Evolutionary conservation across 2,888 invertebrate species (phyloP).

Genomic region (Campoplex nolae): DNA sequence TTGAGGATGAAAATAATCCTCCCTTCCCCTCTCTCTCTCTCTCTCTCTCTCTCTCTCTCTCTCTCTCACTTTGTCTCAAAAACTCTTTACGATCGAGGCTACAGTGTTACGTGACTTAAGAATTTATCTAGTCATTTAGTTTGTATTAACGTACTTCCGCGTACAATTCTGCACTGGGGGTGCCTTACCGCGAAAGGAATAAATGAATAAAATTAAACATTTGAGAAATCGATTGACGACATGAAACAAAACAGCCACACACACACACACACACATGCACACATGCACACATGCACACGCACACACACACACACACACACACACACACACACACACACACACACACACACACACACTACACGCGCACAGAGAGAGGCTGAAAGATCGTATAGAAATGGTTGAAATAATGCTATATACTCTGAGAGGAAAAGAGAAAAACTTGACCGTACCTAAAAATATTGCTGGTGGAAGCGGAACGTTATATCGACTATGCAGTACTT

Average conservation of each 20-base stretch:
- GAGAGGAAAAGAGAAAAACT: conserved; percentile 17
- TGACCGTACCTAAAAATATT: conserved; percentile 52
- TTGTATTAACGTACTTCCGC: conserved; percentile 73
- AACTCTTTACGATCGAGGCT: conserved; percentile 68
- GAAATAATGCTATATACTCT: neutral
- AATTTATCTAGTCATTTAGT: conserved; percentile 73
- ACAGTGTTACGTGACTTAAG: conserved; percentile 72
- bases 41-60: conserved; percentile 1
- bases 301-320: conserved; percentile 28
- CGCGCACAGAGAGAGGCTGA: neutral
- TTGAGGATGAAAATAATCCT: neutral
- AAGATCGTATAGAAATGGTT: conserved; percentile 2
- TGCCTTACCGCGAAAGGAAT: conserved; percentile 76
- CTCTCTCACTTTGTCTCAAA: conserved; percentile 11
- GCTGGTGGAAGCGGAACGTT: conserved; percentile 41
- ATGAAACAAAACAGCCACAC: conserved; percentile 66
- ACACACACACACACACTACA: conserved; percentile 27
- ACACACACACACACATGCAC: conserved; percentile 19
- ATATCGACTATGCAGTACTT: conserved; percentile 60
- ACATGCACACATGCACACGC: conserved; percentile 35
- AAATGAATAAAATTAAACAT: conserved; percentile 21
- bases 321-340: conserved; percentile 31
- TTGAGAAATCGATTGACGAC: conserved; percentile 32
- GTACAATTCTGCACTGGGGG: conserved; percentile 79
- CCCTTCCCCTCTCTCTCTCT: neutral